phyloP scores from a whole-genome alignment of 2,113 vertebrate genomes.

The Saccopteryx leptura region DNA sequence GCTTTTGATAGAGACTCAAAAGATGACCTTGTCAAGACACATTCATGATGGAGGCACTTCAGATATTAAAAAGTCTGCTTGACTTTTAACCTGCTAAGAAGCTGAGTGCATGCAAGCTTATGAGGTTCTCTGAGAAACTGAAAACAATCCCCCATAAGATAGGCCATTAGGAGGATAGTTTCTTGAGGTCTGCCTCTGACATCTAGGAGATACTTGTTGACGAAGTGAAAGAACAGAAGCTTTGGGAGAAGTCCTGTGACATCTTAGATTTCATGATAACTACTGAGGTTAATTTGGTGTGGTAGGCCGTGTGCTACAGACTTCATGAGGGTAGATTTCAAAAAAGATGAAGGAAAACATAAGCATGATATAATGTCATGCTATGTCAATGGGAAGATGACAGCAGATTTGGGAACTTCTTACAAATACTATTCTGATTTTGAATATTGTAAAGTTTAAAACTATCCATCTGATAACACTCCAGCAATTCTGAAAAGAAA shows the following conservation, averaged over 20 bases:
- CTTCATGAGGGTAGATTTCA: background rate
- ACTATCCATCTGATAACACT: background rate
- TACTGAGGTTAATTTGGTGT: background rate
- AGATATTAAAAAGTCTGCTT: conserved; percentile 21
- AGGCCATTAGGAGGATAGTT: background rate
- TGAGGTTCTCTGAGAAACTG: conserved; percentile 9
- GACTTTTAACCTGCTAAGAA: background rate
- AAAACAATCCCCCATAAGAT: background rate
- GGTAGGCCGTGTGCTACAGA: background rate
- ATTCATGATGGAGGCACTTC: background rate
- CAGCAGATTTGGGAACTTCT: background rate
- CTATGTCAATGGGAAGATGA: background rate
- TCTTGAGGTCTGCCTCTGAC: background rate
- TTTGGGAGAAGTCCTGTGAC: background rate
- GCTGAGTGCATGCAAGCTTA: background rate
- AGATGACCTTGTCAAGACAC: background rate
- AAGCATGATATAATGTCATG: background rate
- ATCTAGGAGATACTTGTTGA: background rate
- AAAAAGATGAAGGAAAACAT: background rate
- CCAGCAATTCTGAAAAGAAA: background rate
- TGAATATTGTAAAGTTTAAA: background rate
- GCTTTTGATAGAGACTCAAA: background rate
- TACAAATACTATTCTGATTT: conserved; percentile 1
- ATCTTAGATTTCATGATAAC: background rate
- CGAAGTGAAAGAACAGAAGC: background rate